Evolutionary conservation across 2,888 invertebrate genomes (phyloP), one percentile per base, ranked within the genome.

Genomic region (Andrena dorsata): DNA sequence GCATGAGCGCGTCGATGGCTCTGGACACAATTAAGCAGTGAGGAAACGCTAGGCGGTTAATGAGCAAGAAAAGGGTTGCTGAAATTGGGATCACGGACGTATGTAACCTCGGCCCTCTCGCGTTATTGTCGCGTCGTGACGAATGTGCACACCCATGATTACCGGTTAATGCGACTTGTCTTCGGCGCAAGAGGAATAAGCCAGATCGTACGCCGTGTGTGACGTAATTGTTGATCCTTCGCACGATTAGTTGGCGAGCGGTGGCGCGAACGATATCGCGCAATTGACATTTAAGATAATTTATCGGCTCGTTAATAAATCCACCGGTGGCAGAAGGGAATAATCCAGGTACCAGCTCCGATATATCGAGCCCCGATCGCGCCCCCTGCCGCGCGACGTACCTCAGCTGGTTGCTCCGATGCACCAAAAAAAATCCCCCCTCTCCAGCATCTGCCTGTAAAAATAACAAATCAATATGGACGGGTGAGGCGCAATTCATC

Each of bases 221-320:
- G 82, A 85, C 75, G 77, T 85, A 82, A 84, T 75, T 73, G 53
- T 53, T 73, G 85, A 87, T 84, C 87, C 73, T 84, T 79, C 58
- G 58, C 51, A 8, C 70, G 82, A 87, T 84, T 77, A 65, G 49
- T 66, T 61, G 71, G 41, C 53, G 71, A 64, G 72, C 65, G 69
- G 58, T 63, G 20, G 60, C 68, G 56, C 69, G 75, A 56, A 23
- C 80, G 84, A 53, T 84, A 77, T 73, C 56, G 51, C 75, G 68
- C 83, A 70, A 82, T 76, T 85, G 85, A 83, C 87, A 85, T 86
- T 86, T 81, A 63, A 73, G 76, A 83, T 79, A 86, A 87, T 86
- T 87, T 83, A 86, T 85, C 71, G 77, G 58, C 74, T 30, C 23
- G 74, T 80, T 83, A 80, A 83, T 80, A 74, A 79, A 82, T 87